phyloP scores from a whole-genome alignment of 2,797 vertebrate genomes.

The Ara ararauna region DNA sequence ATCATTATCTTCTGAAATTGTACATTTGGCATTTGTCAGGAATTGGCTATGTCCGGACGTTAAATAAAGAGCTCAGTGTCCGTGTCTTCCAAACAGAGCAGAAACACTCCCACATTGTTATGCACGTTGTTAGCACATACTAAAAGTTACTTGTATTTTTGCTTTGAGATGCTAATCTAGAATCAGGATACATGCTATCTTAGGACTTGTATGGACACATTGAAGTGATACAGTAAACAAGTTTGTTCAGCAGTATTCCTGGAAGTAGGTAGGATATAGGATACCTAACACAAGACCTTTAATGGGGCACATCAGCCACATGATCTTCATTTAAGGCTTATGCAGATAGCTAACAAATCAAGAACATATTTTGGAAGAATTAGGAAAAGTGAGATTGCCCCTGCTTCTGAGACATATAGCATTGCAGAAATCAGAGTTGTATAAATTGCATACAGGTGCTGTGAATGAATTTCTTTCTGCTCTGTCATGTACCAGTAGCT shows the following conservation, averaged over 20 bases:
- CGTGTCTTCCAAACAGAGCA: neutral
- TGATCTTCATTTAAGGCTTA: neutral
- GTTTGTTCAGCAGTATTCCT: neutral
- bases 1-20: neutral
- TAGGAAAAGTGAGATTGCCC: neutral
- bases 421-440: neutral
- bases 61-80: neutral
- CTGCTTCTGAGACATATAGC: neutral
- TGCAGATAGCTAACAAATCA: neutral
- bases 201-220: neutral
- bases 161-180: neutral
- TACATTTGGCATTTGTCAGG: neutral
- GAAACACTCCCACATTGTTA: neutral
- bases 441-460: neutral
- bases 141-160: neutral
- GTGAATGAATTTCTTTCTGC: neutral
- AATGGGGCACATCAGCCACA: neutral
- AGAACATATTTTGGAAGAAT: neutral
- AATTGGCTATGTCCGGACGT: neutral
- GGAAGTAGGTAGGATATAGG: neutral
- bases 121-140: neutral
- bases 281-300: neutral
- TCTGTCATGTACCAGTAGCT: neutral
- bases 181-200: neutral
- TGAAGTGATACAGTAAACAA: neutral